Percentiles rank a stretch among this genome's conserved stretches.
phyloP scores from a whole-genome alignment of 2,888 invertebrate genomes.

The Clepsis dumicolana region DNA sequence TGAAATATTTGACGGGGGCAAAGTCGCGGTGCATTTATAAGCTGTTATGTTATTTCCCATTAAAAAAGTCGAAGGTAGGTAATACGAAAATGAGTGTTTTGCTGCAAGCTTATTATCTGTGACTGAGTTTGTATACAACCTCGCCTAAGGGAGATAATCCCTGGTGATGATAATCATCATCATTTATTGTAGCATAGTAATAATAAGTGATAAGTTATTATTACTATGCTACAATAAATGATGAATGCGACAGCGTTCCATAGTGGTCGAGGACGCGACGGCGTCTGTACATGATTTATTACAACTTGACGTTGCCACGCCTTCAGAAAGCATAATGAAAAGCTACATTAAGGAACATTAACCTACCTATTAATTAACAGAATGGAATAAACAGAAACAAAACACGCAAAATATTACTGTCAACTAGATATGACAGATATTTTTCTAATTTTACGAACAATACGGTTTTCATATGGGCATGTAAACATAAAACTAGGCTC shows the following conservation, averaged over 20 bases:
- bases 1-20: too few relatives aligned
- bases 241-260: background rate
- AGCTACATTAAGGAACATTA: background rate
- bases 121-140: background rate
- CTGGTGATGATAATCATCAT: background rate
- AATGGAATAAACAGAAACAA: background rate
- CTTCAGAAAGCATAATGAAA: background rate
- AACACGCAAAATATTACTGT: background rate
- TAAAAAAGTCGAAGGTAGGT: too few relatives aligned
- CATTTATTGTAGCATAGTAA: too few relatives aligned
- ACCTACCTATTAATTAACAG: background rate
- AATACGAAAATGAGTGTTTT: too few relatives aligned
- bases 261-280: background rate
- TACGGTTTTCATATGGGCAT: too few relatives aligned
- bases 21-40: too few relatives aligned
- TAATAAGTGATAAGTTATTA: background rate
- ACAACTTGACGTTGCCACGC: background rate
- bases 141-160: background rate
- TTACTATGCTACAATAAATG: background rate
- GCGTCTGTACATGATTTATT: conserved; percentile 6
- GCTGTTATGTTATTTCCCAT: too few relatives aligned
- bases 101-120: background rate
- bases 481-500: too few relatives aligned
- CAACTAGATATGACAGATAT: background rate
- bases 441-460: too few relatives aligned